These are phyloP conservation scores for Malurus leucopterus DNA, from an alignment of 2,797 vertebrate species.

Conservation along the genomic window DNA sequence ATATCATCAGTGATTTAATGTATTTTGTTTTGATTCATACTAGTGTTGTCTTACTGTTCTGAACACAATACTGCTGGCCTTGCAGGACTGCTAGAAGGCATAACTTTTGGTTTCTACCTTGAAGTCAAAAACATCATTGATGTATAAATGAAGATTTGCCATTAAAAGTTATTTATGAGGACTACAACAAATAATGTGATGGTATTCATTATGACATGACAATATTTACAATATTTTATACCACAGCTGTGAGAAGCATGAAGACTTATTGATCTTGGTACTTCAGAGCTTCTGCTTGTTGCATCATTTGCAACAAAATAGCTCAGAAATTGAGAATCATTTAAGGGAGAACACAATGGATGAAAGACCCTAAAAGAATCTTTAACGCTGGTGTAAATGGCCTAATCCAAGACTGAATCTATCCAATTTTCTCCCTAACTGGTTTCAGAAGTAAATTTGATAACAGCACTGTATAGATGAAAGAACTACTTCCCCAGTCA, in stretches of 20 bases:
- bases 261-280: not conserved
- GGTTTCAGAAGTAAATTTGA: not conserved
- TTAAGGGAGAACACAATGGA: not conserved
- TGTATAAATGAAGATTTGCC: not conserved
- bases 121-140: not conserved
- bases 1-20: not conserved
- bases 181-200: not conserved
- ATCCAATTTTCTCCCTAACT: not conserved
- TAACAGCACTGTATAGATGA: not conserved
- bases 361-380: not conserved
- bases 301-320: not conserved
- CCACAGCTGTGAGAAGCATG: accelerated
- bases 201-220: not conserved
- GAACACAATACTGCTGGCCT: not conserved
- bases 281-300: not conserved
- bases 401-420: not conserved
- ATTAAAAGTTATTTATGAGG: not conserved
- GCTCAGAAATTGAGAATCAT: not conserved
- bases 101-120: not conserved
- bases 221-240: not conserved
- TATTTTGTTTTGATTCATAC: not conserved
- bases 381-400: not conserved
- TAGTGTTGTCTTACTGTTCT: not conserved
- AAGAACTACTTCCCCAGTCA: not conserved
- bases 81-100: not conserved